A percentile compares a stretch with the other conserved stretches of the same genome.
phyloP scores from a whole-genome alignment of 1,140 invertebrate genomes.

The Myzus persicae region DNA sequence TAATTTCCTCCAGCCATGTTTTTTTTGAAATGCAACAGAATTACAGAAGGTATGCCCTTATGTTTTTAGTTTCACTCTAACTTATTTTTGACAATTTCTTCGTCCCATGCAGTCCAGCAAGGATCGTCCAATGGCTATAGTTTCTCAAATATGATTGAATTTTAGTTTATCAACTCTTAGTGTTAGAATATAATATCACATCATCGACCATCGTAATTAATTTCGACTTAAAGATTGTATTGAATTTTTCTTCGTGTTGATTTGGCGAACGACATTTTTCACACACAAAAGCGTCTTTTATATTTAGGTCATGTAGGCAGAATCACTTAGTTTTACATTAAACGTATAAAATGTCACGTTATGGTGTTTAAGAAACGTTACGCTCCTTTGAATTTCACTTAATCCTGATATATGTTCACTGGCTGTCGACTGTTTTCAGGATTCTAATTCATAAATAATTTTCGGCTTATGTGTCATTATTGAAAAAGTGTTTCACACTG shows the following conservation, averaged over 20 bases:
- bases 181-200: not conserved
- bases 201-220: not conserved
- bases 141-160: not conserved
- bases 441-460: constrained; percentile 2
- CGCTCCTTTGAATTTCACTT: not conserved
- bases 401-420: not conserved
- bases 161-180: not conserved
- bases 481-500: not conserved
- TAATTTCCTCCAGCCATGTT: not conserved
- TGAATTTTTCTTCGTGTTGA: not conserved
- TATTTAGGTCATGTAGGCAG: not conserved
- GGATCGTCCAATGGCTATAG: not conserved
- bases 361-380: not conserved
- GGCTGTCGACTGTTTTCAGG: not conserved
- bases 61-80: not conserved
- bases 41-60: not conserved
- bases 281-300: not conserved
- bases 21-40: not conserved
- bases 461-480: not conserved
- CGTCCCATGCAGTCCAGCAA: too few relatives aligned
- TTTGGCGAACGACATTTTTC: not conserved
- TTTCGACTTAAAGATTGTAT: not conserved
- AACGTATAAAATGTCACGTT: not conserved
- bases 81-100: not conserved
- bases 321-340: constrained; percentile 17